Evolutionary conservation across 2,888 invertebrate species (phyloP).

Genomic region (Pherbina coryleti): DNA sequence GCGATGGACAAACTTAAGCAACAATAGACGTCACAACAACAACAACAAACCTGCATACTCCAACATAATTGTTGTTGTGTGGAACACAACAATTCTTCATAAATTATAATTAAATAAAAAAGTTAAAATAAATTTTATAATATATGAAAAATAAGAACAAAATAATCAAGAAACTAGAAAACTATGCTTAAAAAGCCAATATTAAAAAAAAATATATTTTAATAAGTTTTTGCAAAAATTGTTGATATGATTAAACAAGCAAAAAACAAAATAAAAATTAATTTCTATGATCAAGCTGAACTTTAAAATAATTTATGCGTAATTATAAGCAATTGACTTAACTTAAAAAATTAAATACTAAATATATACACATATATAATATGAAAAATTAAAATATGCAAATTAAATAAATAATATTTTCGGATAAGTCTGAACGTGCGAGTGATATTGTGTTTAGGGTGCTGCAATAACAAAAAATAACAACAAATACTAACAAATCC

Average conservation of each 20-base stretch:
- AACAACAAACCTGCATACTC: background rate
- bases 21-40: slow-evolving; percentile 24
- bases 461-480: slow-evolving; percentile 58
- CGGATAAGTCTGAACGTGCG: slow-evolving; percentile 70
- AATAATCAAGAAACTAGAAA: slow-evolving; percentile 38
- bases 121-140: slow-evolving; percentile 15
- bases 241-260: slow-evolving; percentile 22
- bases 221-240: slow-evolving; percentile 33
- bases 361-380: slow-evolving; percentile 46
- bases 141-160: slow-evolving; percentile 32
- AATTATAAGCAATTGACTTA: no score
- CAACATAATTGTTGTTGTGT: slow-evolving; percentile 16
- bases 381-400: slow-evolving; percentile 39
- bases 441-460: slow-evolving; percentile 69
- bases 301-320: slow-evolving; percentile 2
- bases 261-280: slow-evolving; percentile 43
- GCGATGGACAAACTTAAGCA: slow-evolving; percentile 17
- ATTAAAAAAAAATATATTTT: slow-evolving; percentile 35
- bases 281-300: slow-evolving; percentile 17
- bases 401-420: slow-evolving; percentile 48
- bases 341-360: no score
- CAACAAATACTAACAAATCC: slow-evolving; percentile 42
- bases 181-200: background rate
- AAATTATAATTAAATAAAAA: background rate
- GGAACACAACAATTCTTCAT: background rate